phyloP scores from a whole-genome alignment of 2,113 vertebrate genomes.

The Hipposideros armiger region DNA sequence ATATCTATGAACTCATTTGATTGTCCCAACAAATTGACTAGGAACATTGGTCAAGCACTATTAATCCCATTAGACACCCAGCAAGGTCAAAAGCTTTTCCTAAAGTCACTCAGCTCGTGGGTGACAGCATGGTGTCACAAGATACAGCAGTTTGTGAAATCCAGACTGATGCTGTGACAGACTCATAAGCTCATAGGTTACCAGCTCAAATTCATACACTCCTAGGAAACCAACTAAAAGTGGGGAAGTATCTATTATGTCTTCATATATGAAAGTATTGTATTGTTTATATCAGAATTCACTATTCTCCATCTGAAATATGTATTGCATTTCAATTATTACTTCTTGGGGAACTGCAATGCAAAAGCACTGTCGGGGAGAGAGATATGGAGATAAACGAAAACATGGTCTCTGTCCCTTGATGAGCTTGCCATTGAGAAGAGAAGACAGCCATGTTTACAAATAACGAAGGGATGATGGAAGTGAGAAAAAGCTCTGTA shows the following conservation, averaged over 20 bases:
- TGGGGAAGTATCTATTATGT: background rate
- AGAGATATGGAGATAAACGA: background rate
- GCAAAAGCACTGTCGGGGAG: background rate
- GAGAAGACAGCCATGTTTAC: background rate
- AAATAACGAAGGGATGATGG: background rate
- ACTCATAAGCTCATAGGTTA: background rate
- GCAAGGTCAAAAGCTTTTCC: slow-evolving; percentile 54
- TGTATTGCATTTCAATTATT: background rate
- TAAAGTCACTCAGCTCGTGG: background rate
- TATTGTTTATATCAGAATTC: background rate
- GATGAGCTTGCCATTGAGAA: background rate
- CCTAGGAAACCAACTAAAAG: background rate
- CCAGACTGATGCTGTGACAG: background rate
- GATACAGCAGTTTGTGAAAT: background rate
- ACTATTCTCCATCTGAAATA: background rate
- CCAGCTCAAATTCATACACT: background rate
- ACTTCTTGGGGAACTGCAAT: background rate
- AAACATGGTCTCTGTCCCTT: background rate
- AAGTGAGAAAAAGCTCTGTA: background rate
- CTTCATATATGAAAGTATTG: background rate
- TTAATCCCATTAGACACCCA: background rate
- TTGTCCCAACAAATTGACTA: background rate
- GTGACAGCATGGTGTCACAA: background rate
- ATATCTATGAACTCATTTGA: background rate
- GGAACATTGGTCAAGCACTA: background rate